phyloP scores from a whole-genome alignment of 2,888 invertebrate species.

The Barypeithes pellucidus region DNA sequence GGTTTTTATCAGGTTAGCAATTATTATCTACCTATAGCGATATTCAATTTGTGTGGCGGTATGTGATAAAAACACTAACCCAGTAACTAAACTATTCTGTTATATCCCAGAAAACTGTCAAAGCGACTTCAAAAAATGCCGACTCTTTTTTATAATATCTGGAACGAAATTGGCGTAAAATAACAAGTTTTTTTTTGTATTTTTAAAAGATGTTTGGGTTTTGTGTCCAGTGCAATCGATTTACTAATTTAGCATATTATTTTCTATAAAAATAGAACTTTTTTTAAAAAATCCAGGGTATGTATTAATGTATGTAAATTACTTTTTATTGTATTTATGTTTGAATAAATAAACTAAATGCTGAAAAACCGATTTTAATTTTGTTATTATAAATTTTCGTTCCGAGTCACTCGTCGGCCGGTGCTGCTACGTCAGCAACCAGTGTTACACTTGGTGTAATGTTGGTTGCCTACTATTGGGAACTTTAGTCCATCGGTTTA shows the following conservation, averaged over 20 bases:
- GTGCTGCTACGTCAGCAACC: constrained; percentile 44
- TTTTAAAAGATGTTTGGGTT: constrained; percentile 9
- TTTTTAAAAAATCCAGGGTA: constrained; percentile 64
- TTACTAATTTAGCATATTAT: constrained; percentile 33
- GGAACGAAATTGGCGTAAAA: too few species aligned
- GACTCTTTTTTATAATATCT: too few species aligned
- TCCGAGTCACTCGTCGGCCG: too few species aligned
- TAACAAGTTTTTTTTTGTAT: too few species aligned
- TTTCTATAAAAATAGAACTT: constrained; percentile 33
- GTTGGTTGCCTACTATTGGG: constrained; percentile 10
- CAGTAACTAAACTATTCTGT: too few species aligned
- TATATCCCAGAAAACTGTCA: too few species aligned
- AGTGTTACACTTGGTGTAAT: constrained; percentile 23
- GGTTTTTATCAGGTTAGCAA: too few species aligned
- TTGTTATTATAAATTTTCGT: not conserved
- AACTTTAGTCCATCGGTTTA: not conserved
- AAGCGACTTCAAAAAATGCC: too few species aligned
- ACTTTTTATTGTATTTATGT: constrained; percentile 60
- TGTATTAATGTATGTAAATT: constrained; percentile 62
- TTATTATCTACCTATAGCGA: too few species aligned
- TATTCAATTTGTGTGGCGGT: too few species aligned
- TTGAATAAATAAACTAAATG: constrained; percentile 56
- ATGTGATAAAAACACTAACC: too few species aligned
- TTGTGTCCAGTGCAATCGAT: constrained; percentile 4
- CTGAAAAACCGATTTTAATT: constrained; percentile 18